These are phyloP conservation scores for Triplophysa tibetana DNA, from an alignment of 2,113 vertebrate species.

Conservation along the genomic window DNA sequence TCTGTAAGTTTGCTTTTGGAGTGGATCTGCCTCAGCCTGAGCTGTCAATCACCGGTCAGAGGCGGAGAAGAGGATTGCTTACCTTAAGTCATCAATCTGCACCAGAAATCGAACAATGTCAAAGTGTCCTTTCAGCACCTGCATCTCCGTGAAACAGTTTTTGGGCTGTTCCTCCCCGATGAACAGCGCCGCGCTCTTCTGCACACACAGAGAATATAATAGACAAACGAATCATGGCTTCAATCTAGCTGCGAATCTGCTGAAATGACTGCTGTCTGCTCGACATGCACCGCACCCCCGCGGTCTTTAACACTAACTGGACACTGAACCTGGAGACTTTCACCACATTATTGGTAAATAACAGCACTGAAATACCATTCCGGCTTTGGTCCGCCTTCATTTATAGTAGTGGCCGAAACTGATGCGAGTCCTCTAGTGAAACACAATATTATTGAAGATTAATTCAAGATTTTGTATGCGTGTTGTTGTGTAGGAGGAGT, in stretches of 20 bases:
- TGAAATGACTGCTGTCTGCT: slow-evolving; percentile 33
- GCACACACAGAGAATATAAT: slow-evolving; percentile 44
- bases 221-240: slow-evolving; percentile 39
- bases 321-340: background rate
- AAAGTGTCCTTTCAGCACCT: slow-evolving; percentile 92
- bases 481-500: no score
- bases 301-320: slow-evolving; percentile 6
- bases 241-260: slow-evolving; percentile 17
- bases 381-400: background rate
- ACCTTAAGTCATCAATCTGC: slow-evolving; percentile 93
- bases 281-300: background rate
- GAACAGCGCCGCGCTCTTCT: slow-evolving; percentile 87
- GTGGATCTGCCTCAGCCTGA: slow-evolving; percentile 62
- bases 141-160: slow-evolving; percentile 94
- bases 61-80: slow-evolving; percentile 60
- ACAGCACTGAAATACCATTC: background rate
- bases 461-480: no score
- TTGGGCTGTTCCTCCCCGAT: slow-evolving; percentile 93
- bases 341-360: slow-evolving; percentile 3
- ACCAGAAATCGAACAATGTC: slow-evolving; percentile 97
- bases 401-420: no score
- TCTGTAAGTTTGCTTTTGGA: slow-evolving; percentile 70
- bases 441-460: no score
- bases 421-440: no score
- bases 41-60: slow-evolving; percentile 47